A percentile compares a stretch with the other conserved stretches of the same genome.
phyloP scores from a whole-genome alignment of 2,888 invertebrate genomes.

The Panzeria rudis region DNA sequence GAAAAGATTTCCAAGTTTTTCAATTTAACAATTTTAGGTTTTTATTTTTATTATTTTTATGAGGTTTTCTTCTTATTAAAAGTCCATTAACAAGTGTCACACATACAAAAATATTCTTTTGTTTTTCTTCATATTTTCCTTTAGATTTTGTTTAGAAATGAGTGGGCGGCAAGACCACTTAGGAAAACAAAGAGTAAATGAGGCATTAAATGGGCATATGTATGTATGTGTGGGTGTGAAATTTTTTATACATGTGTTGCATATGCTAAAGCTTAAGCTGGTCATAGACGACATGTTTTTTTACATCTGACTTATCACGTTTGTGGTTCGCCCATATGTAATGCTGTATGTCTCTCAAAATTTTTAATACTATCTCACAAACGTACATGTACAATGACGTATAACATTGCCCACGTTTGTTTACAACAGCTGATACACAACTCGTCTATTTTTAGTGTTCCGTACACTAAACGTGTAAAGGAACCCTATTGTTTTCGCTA shows the following conservation, averaged over 20 bases:
- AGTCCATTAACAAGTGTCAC: not conserved
- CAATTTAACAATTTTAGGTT: no score
- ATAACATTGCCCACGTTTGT: no score
- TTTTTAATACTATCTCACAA: not conserved
- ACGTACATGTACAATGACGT: no score
- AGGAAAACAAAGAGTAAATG: conserved; percentile 9
- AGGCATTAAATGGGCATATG: not conserved
- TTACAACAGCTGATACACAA: no score
- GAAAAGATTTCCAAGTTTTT: not conserved
- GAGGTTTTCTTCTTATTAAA: not conserved
- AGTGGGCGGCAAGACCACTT: not conserved
- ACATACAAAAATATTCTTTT: not conserved
- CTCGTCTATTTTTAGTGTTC: no score
- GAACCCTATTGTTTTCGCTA: no score
- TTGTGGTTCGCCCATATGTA: not conserved
- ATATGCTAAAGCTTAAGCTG: no score
- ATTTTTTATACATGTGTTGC: no score
- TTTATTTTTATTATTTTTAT: not conserved
- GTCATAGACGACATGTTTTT: no score
- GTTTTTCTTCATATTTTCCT: not conserved
- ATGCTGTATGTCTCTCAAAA: no score
- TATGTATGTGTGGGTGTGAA: not conserved
- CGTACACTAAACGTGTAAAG: no score
- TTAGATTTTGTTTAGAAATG: not conserved
- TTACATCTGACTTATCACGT: no score